A percentile compares a stretch with the other conserved stretches of the same genome.
These are phyloP conservation scores for Rallus crepitans DNA, from an alignment of 2,797 vertebrate species.

Conservation along the genomic window DNA sequence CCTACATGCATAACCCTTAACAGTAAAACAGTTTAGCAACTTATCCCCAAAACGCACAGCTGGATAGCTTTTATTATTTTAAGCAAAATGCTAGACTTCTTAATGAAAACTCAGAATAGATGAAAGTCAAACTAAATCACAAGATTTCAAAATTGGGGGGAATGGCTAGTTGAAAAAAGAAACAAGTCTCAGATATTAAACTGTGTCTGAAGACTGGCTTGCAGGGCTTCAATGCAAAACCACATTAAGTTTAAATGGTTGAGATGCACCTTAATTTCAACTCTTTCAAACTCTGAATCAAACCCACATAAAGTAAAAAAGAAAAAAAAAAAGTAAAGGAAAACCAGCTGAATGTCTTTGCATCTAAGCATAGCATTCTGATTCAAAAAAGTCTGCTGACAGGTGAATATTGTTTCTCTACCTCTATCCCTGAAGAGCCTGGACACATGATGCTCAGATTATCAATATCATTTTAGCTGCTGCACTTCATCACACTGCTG, in stretches of 20 bases:
- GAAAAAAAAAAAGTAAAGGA: background rate
- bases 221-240: background rate
- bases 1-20: background rate
- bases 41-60: background rate
- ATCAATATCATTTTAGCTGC: background rate
- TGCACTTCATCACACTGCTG: background rate
- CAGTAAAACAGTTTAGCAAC: background rate
- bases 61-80: background rate
- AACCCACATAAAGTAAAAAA: background rate
- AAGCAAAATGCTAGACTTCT: background rate
- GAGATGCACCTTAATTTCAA: background rate
- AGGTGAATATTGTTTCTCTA: background rate
- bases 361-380: background rate
- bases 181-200: background rate
- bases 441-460: background rate
- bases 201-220: background rate
- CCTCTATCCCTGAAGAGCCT: background rate
- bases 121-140: background rate
- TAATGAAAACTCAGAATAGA: background rate
- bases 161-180: background rate
- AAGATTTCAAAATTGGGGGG: background rate
- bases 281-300: background rate
- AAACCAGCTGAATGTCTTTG: background rate
- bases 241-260: background rate
- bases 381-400: background rate